phyloP scores from a whole-genome alignment of 2,113 vertebrate genomes.

The Neomonachus schauinslandi region DNA sequence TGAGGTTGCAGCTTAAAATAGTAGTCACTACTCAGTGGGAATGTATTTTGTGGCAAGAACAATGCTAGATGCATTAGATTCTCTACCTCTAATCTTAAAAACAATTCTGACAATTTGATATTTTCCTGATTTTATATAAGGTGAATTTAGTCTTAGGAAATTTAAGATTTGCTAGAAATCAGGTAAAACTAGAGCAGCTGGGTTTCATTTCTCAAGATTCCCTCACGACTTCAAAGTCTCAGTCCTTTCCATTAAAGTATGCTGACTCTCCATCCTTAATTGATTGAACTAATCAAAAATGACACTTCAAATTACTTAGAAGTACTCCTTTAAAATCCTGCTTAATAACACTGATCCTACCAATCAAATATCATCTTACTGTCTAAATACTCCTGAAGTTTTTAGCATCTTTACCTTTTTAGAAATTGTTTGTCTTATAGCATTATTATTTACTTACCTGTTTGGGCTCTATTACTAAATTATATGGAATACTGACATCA shows the following conservation, averaged over 20 bases:
- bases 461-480: not conserved
- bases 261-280: slow-evolving; percentile 11
- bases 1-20: not conserved
- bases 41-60: not conserved
- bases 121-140: not conserved
- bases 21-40: not conserved
- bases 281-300: slow-evolving; percentile 43
- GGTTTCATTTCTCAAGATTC: slow-evolving; percentile 3
- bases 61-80: not conserved
- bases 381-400: not conserved
- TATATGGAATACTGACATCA: not conserved
- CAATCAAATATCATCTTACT: not conserved
- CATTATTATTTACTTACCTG: not conserved
- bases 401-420: not conserved
- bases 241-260: slow-evolving; percentile 17
- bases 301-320: slow-evolving; percentile 30
- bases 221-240: not conserved
- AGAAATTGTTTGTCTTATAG: not conserved
- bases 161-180: not conserved
- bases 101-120: not conserved
- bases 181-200: not conserved
- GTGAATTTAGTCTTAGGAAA: not conserved
- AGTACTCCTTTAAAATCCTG: not conserved
- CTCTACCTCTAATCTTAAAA: not conserved
- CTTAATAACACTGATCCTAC: not conserved